Evolutionary conservation across 1,140 invertebrate species (phyloP), one percentile per base, ranked within the genome.

Genomic region (Drosophila pseudoananassae): DNA sequence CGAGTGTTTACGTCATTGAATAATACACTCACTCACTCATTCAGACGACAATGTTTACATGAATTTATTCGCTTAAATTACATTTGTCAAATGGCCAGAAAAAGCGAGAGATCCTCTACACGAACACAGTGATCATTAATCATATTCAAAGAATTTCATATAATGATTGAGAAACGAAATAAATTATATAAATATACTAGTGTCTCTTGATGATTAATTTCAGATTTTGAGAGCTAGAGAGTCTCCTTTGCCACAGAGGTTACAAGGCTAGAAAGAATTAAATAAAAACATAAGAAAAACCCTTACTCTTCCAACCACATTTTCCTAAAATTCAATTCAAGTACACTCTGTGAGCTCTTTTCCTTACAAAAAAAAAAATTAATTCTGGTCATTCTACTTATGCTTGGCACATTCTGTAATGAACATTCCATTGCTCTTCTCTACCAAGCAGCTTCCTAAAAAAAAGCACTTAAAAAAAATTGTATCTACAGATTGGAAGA

Each of bases 51-150:
- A 64, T 66, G 59, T 65, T 65, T 68, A 64, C 64, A 65, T 27
- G 59, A 52, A 52, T 55, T 68, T 68, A 69, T 69, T 69, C 65
- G 64, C 65, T 69, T 69, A 69, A 69, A 69, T 69, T 69, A 69
- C 65, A 69, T 69, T 69, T 69, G 65, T 69, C 65, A 69, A 68
- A 69, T 36, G 40, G 65, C 65, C 65, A 69, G 51, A 69, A 69
- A 56, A 53, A 3, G 8, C 5, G 8, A 69, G 47, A 69, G 55
- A 69, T 49, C 56, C 56, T 56, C 43, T 69, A 69, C 40, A 69
- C 64, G 63, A 56, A 27, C 66, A 20, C 20, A 20, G 3, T 20
- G 52, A 49, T 49, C 66, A 69, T 69, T 69, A 69, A 69, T 69
- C 66, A 69, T 69, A 69, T 64, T 49, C 64, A 64, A 43, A 69